These are phyloP conservation scores for Hippocampus guttulatus DNA, from an alignment of 2,113 vertebrate species.

Conservation along the genomic window DNA sequence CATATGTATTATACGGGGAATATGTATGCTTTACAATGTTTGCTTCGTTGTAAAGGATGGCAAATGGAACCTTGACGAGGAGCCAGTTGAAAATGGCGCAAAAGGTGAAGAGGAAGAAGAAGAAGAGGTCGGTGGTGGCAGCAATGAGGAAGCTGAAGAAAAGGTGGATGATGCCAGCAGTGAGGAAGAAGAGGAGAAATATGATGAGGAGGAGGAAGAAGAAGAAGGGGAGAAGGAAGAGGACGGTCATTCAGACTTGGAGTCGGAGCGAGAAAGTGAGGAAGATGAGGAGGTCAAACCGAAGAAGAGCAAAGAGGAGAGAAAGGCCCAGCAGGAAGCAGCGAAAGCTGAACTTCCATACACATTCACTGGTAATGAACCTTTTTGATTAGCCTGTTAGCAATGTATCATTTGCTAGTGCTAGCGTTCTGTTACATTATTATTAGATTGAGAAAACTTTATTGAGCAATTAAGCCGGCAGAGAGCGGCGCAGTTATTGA, in stretches of 20 bases:
- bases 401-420: background rate
- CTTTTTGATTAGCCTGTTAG: background rate
- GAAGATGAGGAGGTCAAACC: conserved; percentile 14
- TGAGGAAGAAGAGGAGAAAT: conserved; percentile 34
- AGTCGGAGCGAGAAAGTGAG: conserved; percentile 71
- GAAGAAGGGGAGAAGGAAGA: conserved; percentile 42
- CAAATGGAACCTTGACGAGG: conserved; percentile 68
- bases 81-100: conserved; percentile 28
- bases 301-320: conserved; percentile 40
- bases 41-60: conserved; percentile 72
- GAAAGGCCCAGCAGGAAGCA: conserved; percentile 54
- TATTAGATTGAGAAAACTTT: too few relatives aligned
- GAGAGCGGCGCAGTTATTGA: background rate
- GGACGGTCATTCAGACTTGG: conserved; percentile 78
- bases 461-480: too few relatives aligned
- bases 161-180: conserved; percentile 30
- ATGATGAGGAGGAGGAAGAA: conserved; percentile 9
- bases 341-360: conserved; percentile 82
- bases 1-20: background rate
- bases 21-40: background rate
- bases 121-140: conserved; percentile 36
- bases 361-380: conserved; percentile 77
- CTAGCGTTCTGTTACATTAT: too few relatives aligned
- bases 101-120: conserved; percentile 32
- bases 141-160: conserved; percentile 25